Conservation (phyloP, 2,888 invertebrate genomes). For the Trichacis sp. region DNA sequence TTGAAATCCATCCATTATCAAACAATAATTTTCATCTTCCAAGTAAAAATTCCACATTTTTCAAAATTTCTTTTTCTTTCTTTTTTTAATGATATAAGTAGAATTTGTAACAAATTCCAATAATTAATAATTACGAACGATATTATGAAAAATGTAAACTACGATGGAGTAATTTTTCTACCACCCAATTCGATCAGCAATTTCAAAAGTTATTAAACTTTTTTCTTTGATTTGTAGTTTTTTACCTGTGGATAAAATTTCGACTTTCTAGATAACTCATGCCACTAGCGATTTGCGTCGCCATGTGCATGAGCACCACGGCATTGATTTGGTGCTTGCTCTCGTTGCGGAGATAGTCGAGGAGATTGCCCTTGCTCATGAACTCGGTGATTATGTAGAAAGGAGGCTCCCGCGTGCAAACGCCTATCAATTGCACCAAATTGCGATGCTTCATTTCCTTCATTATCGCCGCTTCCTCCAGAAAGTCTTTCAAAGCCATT, state of each 20-base stretch:
- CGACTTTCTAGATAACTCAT: slow-evolving; percentile 98
- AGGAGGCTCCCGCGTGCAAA: slow-evolving; percentile 98
- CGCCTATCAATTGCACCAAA: slow-evolving; percentile 96
- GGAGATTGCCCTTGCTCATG: slow-evolving; percentile 97
- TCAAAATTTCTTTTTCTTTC: too few species aligned
- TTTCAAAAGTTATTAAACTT: too few species aligned
- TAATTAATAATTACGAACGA: too few species aligned
- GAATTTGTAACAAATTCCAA: too few species aligned
- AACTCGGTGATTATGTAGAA: slow-evolving; percentile 99
- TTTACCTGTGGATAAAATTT: slow-evolving; percentile 91
- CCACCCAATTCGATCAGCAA: too few species aligned
- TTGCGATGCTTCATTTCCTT: slow-evolving; percentile 99
- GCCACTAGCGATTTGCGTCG: slow-evolving; percentile 98
- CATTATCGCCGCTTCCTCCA: slow-evolving; percentile 99
- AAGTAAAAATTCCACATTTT: too few species aligned
- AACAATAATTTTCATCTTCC: too few species aligned
- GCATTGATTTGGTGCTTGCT: slow-evolving; percentile 91
- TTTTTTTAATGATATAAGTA: too few species aligned
- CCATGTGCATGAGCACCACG: slow-evolving; percentile 97
- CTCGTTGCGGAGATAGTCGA: slow-evolving; percentile 93
- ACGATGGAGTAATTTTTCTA: too few species aligned
- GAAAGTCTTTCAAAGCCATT: slow-evolving; percentile 98
- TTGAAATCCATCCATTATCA: too few species aligned
- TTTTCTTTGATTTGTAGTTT: too few species aligned
- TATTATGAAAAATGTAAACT: too few species aligned